Percentiles rank a stretch among this genome's conserved stretches.
phyloP scores from a whole-genome alignment of 2,888 invertebrate genomes.

The Netelia melanura region DNA sequence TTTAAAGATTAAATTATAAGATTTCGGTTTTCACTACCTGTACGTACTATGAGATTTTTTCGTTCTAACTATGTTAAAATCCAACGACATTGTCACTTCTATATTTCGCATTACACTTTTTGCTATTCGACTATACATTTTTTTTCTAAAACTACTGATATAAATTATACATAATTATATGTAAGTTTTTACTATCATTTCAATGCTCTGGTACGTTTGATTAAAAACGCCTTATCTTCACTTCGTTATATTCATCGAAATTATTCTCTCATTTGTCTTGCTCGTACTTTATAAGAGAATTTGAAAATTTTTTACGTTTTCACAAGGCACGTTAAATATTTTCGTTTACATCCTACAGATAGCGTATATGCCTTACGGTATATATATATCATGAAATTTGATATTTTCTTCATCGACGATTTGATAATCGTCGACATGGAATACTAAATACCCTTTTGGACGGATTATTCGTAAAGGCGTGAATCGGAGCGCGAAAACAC shows the following conservation, averaged over 20 bases:
- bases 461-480: conserved; percentile 66
- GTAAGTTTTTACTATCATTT: neutral
- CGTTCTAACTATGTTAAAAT: neutral
- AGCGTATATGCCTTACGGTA: neutral
- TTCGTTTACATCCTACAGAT: conserved; percentile 1
- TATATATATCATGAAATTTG: conserved; percentile 15
- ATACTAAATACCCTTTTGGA: conserved; percentile 53
- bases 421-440: conserved; percentile 27
- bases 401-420: conserved; percentile 20
- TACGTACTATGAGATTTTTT: neutral
- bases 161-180: conserved; percentile 65
- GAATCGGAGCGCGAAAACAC: conserved; percentile 59
- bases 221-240: conserved; percentile 1
- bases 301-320: conserved; percentile 19
- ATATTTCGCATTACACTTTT: conserved; percentile 60
- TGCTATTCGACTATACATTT: conserved; percentile 64
- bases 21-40: neutral
- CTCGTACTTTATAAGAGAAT: neutral
- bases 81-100: conserved; percentile 53
- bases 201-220: conserved; percentile 7
- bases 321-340: conserved; percentile 60
- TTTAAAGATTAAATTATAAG: neutral
- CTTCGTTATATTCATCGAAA: conserved; percentile 34
- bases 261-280: neutral
- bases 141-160: conserved; percentile 52